phyloP scores from a whole-genome alignment of 2,888 invertebrate species.

The Acrobasis repandana region DNA sequence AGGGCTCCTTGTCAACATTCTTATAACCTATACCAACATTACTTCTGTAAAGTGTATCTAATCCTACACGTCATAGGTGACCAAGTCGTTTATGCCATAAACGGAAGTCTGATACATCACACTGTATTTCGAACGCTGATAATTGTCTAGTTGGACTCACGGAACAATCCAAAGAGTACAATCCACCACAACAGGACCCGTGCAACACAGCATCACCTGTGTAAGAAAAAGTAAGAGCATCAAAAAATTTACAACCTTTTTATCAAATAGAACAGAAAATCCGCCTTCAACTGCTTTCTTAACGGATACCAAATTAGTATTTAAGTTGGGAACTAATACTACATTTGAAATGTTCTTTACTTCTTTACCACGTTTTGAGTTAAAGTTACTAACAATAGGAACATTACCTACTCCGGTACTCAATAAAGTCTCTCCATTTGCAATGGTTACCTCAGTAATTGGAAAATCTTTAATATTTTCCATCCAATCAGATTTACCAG shows the following conservation, averaged over 20 bases:
- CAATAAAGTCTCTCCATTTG: too few relatives aligned
- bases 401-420: too few relatives aligned
- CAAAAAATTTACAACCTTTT: slow-evolving; percentile 22
- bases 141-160: too few relatives aligned
- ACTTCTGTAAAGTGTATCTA: neutral
- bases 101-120: too few relatives aligned
- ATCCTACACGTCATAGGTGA: neutral
- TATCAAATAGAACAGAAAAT: slow-evolving; percentile 20
- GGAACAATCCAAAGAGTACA: neutral
- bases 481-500: slow-evolving; percentile 29
- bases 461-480: slow-evolving; percentile 23
- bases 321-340: slow-evolving; percentile 3
- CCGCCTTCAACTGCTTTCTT: too few relatives aligned
- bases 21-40: neutral
- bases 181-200: neutral
- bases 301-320: too few relatives aligned
- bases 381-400: too few relatives aligned
- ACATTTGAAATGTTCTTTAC: neutral
- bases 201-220: neutral
- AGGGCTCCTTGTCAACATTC: neutral
- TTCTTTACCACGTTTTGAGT: too few relatives aligned
- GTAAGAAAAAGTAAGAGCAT: slow-evolving; percentile 7
- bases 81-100: too few relatives aligned
- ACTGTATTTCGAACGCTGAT: too few relatives aligned
- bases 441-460: neutral